These are phyloP conservation scores for Amphiprion clarkii DNA, from an alignment of 2,797 vertebrate genomes.

Conservation along the genomic window DNA sequence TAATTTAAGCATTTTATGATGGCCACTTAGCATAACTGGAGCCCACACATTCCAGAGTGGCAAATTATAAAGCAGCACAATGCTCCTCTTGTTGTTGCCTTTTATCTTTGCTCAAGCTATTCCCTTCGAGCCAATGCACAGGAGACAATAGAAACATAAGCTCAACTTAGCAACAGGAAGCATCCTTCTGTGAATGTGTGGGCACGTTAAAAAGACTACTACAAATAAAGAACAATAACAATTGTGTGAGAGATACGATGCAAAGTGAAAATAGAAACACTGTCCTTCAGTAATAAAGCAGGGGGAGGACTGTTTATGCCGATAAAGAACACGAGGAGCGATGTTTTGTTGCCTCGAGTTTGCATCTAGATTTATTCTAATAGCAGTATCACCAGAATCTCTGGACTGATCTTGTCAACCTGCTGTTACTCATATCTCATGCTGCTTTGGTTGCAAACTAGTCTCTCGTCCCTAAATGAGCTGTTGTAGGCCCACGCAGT, in stretches of 20 bases:
- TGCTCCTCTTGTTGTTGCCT: conserved; percentile 71
- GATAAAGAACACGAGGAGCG: conserved; percentile 4
- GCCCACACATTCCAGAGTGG: conserved; percentile 64
- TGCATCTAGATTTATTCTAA: conserved; percentile 3
- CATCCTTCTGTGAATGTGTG: conserved; percentile 51
- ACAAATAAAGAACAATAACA: conserved; percentile 43
- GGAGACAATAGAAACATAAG: conserved; percentile 72
- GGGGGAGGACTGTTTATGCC: conserved; percentile 9
- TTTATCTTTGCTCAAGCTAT: conserved; percentile 71
- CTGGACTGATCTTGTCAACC: conserved; percentile 19
- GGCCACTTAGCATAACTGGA: conserved; percentile 68
- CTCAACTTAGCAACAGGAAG: conserved; percentile 76
- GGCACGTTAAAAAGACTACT: conserved; percentile 35
- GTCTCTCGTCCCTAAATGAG: conserved; percentile 16
- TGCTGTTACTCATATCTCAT: conserved; percentile 14
- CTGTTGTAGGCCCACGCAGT: neutral
- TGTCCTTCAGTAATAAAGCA: conserved; percentile 35
- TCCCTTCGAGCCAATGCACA: conserved; percentile 63
- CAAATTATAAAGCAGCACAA: conserved; percentile 74
- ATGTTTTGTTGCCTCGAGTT: neutral
- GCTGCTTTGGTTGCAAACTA: conserved; percentile 11
- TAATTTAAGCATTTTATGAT: conserved; percentile 49
- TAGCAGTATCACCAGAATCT: neutral
- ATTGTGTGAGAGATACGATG: conserved; percentile 42
- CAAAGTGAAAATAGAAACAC: conserved; percentile 54